phyloP scores from a whole-genome alignment of 1,140 invertebrate species.

The Chelonus insularis region DNA sequence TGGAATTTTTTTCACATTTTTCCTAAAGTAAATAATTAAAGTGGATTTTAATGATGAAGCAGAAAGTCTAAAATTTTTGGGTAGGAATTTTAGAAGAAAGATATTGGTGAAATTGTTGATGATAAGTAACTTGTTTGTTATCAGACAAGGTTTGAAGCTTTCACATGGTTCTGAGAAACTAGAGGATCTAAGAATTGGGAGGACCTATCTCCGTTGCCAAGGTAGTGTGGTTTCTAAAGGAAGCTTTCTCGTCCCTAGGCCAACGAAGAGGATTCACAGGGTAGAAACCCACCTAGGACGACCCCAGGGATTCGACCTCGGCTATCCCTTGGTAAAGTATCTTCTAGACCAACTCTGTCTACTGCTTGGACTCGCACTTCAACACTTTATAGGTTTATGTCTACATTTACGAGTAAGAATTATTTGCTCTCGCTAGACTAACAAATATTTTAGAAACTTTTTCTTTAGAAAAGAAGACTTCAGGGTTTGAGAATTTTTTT shows the following conservation, averaged over 20 bases:
- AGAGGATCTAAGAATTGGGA: conserved; percentile 38
- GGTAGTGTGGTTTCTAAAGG: conserved; percentile 44
- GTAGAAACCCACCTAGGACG: conserved; percentile 32
- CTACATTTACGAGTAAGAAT: not conserved
- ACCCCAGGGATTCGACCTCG: conserved; percentile 48
- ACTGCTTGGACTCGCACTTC: conserved; percentile 4
- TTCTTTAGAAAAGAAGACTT: not conserved
- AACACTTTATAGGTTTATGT: not conserved
- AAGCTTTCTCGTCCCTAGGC: conserved; percentile 36
- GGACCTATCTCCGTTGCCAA: conserved; percentile 39
- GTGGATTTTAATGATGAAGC: not conserved
- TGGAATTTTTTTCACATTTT: not conserved
- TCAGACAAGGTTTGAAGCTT: conserved; percentile 32
- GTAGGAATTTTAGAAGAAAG: too few relatives aligned
- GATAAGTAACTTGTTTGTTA: conserved; percentile 28
- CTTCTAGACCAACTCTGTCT: conserved; percentile 49
- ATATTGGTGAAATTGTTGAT: too few relatives aligned
- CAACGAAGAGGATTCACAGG: conserved; percentile 16
- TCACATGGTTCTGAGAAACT: conserved; percentile 22
- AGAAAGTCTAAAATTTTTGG: too few relatives aligned
- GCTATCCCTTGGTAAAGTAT: conserved; percentile 51
- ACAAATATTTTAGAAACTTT: too few relatives aligned
- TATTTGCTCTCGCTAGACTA: not conserved
- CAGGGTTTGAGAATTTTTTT: too few relatives aligned
- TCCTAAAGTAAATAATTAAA: too few relatives aligned